Percentiles rank a stretch among this genome's conserved stretches.
phyloP scores from a whole-genome alignment of 2,113 vertebrate species.

The Phylloscopus whistleri region DNA sequence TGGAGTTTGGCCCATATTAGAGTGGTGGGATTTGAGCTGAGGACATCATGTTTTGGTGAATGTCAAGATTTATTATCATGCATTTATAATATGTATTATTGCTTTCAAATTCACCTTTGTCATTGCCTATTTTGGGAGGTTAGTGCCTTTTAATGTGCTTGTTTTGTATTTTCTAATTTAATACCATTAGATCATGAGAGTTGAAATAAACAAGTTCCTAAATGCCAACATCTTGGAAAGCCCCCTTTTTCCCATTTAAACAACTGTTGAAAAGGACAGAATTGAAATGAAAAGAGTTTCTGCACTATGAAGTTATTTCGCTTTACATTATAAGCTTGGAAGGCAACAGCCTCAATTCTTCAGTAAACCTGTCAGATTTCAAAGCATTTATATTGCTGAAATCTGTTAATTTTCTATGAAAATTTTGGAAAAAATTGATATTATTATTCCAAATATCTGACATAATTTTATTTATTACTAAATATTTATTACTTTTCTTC shows the following conservation, averaged over 20 bases:
- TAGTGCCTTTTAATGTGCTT: neutral
- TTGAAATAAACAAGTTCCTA: neutral
- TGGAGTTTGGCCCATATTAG: neutral
- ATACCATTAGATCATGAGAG: neutral
- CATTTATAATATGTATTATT: neutral
- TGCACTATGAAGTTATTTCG: neutral
- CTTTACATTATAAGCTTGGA: neutral
- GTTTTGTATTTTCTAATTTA: neutral
- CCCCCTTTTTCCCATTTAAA: neutral
- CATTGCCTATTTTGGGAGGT: neutral
- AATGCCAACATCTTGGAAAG: neutral
- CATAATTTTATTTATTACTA: neutral
- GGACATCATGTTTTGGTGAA: neutral
- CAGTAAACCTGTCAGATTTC: neutral
- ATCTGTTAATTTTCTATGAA: neutral
- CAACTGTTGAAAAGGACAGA: neutral
- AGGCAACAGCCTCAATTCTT: neutral
- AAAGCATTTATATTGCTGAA: neutral
- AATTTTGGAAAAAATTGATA: neutral
- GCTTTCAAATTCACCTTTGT: neutral
- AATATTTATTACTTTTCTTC: neutral
- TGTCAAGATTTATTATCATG: neutral
- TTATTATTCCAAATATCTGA: neutral
- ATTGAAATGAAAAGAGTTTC: neutral
- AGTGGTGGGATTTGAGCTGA: neutral